These are phyloP conservation scores for Cassiopea andromeda DNA, from an alignment of 30 jellyfish, hydroid and myxozoan genomes.

Conservation along the genomic window DNA sequence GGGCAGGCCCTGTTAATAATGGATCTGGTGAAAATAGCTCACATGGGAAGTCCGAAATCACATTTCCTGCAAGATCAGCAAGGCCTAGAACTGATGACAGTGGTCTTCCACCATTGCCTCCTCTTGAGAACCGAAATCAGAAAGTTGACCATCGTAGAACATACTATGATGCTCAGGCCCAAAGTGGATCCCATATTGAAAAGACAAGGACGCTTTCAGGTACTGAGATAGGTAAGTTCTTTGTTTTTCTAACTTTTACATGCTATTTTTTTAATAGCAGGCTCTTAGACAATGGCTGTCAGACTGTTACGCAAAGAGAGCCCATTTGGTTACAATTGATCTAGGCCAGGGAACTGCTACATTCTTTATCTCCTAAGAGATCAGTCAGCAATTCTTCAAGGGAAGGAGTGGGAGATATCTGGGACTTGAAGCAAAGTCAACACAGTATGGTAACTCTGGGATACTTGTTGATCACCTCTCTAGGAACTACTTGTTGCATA, in stretches of 20 bases:
- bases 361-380: too few relatives aligned
- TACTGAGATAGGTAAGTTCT: not conserved
- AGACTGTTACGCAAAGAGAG: too few relatives aligned
- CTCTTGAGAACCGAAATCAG: constrained; percentile 40
- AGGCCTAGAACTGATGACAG: not conserved
- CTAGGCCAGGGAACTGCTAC: too few relatives aligned
- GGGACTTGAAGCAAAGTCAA: too few relatives aligned
- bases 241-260: not conserved
- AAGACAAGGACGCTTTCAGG: constrained; percentile 8
- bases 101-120: constrained; percentile 71
- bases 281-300: too few relatives aligned
- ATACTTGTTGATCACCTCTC: too few relatives aligned
- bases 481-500: too few relatives aligned
- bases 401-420: too few relatives aligned
- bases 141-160: constrained; percentile 51
- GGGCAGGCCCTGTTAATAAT: not conserved
- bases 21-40: constrained; percentile 12
- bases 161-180: not conserved
- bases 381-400: too few relatives aligned
- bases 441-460: too few relatives aligned
- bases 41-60: not conserved
- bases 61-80: not conserved
- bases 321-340: too few relatives aligned
- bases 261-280: not conserved
- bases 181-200: not conserved